Evolutionary conservation across 2,113 vertebrate species (phyloP), one percentile per base, ranked within the genome.

Genomic region (Ptilonorhynchus violaceus): DNA sequence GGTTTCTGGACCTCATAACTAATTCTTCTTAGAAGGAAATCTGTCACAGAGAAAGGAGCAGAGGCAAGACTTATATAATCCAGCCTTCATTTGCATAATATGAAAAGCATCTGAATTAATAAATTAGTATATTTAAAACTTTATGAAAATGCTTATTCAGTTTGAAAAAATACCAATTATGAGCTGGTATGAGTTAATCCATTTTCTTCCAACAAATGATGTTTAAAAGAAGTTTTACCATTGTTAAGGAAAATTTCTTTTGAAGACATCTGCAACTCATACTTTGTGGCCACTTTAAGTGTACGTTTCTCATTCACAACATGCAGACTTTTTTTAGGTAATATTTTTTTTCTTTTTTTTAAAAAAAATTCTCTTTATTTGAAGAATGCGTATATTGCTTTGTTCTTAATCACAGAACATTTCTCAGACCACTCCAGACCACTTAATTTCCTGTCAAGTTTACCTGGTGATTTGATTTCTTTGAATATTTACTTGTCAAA

Each of bases 401-500:
- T 91, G 42, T 85, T 88, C 47, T 80, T 88, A 85, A 41, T 67
- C 44, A 10, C 3, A 50, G n/a, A 67, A 55, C 42, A 27, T 91
- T 92, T 95, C 70, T 93, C 66, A 92, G 56, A 41, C 46, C 18
- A 49, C 69, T 76, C 52, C 41, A 93, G 62, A 79, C 47, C 50
- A 25, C 82, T 85, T 80, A 67, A 88, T 92, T 97, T 96, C 91
- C 95, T 95, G 56, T 67, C 50, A 56, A 41, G 35, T 91, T 84
- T 89, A 86, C 89, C 84, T 55, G 52, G 55, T 74, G 76, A 27
- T 87, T 85, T 91, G 50, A 90, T 88, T 90, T 58, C 53, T 84
- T 9, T 2, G 42, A 25, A 12, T 60, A 69, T 78, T 86, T 91
- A 42, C 69, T 81, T 64, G 76, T 88, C 39, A 44, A 37, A 82